Conservation (phyloP, 2,113 vertebrate species). For the Montifringilla adamsi region DNA sequence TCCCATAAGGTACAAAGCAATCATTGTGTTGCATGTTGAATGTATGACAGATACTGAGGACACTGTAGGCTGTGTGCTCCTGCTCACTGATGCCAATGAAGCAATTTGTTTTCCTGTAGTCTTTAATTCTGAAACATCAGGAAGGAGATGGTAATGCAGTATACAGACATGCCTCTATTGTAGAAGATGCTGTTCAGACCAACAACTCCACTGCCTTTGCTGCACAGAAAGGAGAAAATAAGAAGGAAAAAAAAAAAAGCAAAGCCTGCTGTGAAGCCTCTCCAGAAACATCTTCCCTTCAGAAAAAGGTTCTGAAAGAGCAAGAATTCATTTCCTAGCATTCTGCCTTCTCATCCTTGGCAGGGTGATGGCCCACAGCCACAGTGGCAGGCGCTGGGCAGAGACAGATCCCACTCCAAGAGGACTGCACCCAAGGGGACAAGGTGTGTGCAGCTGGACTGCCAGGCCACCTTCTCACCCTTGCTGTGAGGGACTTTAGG, state of each 20-base stretch:
- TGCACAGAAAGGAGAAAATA: background rate
- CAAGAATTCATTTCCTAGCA: background rate
- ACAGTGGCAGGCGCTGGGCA: accelerated
- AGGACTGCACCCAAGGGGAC: too few relatives aligned
- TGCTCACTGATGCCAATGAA: background rate
- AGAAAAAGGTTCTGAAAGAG: background rate
- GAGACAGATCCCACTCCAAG: background rate
- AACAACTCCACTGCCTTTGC: background rate
- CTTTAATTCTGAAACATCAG: background rate
- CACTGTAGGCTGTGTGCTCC: background rate
- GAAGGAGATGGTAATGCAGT: background rate
- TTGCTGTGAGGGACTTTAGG: accelerated
- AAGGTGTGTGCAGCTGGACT: background rate
- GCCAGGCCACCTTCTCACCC: background rate
- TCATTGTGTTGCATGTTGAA: background rate
- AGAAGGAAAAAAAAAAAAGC: background rate
- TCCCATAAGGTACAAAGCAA: background rate
- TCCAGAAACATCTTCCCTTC: background rate
- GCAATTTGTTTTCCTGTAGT: background rate
- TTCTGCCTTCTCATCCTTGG: background rate
- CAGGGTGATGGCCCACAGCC: background rate
- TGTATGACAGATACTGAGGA: background rate
- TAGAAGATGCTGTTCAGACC: background rate
- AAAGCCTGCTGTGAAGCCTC: background rate
- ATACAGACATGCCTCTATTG: background rate